A percentile compares a stretch with the other conserved stretches of the same genome.
Evolutionary conservation across 2,113 vertebrate species (phyloP).

Genomic region (Chaenocephalus aceratus): DNA sequence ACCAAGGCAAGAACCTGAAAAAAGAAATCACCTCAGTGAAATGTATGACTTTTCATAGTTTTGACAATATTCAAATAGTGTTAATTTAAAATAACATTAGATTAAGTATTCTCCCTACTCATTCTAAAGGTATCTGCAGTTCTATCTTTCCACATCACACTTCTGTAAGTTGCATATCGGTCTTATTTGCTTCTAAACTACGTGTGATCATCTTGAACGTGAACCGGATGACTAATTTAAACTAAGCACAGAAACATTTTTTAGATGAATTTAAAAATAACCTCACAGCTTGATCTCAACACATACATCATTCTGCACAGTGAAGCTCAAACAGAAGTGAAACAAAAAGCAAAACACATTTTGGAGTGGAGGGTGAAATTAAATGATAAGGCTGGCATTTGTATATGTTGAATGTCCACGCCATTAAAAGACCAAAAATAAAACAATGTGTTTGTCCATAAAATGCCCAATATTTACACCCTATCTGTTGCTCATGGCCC

Average conservation of each 20-base stretch:
- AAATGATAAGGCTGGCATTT: neutral
- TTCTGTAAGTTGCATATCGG: neutral
- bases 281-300: neutral
- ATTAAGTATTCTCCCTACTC: constrained; percentile 5
- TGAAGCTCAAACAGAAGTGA: constrained; percentile 11
- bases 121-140: neutral
- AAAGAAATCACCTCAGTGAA: too few species aligned
- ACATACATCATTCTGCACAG: constrained; percentile 1
- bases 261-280: neutral
- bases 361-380: neutral
- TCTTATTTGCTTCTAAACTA: constrained; percentile 5
- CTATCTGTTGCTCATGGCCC: neutral
- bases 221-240: neutral
- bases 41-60: too few species aligned
- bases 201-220: neutral
- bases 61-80: neutral
- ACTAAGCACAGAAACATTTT: neutral
- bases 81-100: constrained; percentile 3
- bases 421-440: neutral
- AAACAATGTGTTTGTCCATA: neutral
- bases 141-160: neutral
- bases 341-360: neutral
- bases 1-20: too few species aligned
- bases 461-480: too few species aligned
- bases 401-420: neutral